These are phyloP conservation scores for Clusia tigrina DNA, from an alignment of 2,888 invertebrate genomes.

Conservation along the genomic window DNA sequence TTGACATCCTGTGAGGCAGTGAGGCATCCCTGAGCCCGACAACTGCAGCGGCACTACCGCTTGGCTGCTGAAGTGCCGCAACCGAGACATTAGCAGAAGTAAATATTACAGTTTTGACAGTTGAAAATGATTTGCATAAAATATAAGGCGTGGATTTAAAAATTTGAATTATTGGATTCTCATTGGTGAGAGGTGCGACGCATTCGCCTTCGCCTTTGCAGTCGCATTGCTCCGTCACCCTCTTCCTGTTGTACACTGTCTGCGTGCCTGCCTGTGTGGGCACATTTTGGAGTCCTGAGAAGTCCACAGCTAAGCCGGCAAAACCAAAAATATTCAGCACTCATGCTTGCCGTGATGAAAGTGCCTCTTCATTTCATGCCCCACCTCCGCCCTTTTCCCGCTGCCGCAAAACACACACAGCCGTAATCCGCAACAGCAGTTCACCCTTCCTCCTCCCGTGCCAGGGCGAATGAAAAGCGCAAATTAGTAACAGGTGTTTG, in stretches of 20 bases:
- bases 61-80: background rate
- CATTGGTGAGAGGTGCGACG: background rate
- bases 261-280: background rate
- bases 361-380: background rate
- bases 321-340: slow-evolving; percentile 15
- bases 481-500: slow-evolving; percentile 46
- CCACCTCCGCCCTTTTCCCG: background rate
- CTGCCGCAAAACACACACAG: background rate
- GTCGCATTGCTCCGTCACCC: background rate
- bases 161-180: slow-evolving; percentile 27
- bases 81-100: background rate
- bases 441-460: too few relatives aligned
- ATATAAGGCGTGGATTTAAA: slow-evolving; percentile 25
- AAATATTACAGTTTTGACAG: slow-evolving; percentile 24
- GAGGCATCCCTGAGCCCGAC: background rate
- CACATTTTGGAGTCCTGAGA: background rate
- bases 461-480: slow-evolving; percentile 26
- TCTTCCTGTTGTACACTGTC: background rate
- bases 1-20: slow-evolving; percentile 25
- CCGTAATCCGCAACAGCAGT: background rate
- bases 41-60: background rate
- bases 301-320: background rate
- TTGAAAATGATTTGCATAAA: slow-evolving; percentile 25
- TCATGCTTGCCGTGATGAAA: slow-evolving; percentile 27
- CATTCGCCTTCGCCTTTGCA: background rate